phyloP scores from a whole-genome alignment of 2,113 vertebrate species.

The Zootoca vivipara region DNA sequence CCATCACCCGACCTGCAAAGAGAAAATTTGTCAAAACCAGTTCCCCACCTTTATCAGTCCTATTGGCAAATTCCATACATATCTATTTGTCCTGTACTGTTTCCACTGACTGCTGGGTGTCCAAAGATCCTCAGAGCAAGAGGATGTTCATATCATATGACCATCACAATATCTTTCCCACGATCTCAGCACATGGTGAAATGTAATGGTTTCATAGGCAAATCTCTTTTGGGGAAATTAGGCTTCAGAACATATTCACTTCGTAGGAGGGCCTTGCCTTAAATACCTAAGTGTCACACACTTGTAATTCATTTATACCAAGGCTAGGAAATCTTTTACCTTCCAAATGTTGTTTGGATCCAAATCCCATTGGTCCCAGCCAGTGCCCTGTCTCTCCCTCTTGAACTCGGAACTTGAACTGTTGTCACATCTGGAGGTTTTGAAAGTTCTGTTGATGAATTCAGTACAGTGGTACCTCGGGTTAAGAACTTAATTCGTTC shows the following conservation, averaged over 20 bases:
- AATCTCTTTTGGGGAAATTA: not conserved
- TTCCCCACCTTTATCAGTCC: not conserved
- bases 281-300: conserved; percentile 5
- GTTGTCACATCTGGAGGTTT: too few relatives aligned
- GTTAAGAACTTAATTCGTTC: too few relatives aligned
- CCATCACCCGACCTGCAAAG: not conserved
- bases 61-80: not conserved
- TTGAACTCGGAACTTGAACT: too few relatives aligned
- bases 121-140: not conserved
- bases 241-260: not conserved
- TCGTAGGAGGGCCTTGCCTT: not conserved
- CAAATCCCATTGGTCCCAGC: too few relatives aligned
- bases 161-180: not conserved
- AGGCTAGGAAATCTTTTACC: too few relatives aligned
- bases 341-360: too few relatives aligned
- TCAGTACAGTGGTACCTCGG: too few relatives aligned
- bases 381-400: too few relatives aligned
- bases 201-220: not conserved
- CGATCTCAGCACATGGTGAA: too few relatives aligned
- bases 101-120: not conserved
- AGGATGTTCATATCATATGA: not conserved
- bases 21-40: not conserved
- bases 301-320: conserved; percentile 4
- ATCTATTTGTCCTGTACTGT: not conserved
- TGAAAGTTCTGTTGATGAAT: too few relatives aligned